These are phyloP conservation scores for Herpailurus yagouaroundi DNA, from an alignment of 2,113 vertebrate species.

Conservation along the genomic window DNA sequence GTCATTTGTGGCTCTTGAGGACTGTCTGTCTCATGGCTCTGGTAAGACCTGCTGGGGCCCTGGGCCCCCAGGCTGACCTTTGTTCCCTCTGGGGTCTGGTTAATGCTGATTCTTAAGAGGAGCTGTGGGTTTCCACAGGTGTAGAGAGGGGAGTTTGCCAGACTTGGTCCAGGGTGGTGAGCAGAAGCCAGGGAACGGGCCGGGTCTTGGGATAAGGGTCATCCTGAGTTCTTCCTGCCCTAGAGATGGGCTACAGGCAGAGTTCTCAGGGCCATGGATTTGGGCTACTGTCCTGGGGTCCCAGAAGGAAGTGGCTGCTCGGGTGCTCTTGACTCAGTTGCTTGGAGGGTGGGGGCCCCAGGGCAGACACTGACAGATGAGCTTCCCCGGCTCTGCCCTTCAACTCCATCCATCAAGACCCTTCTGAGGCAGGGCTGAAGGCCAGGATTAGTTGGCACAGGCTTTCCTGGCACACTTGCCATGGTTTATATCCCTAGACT, in stretches of 20 bases:
- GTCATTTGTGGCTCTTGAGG: constrained; percentile 5
- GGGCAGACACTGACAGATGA: neutral
- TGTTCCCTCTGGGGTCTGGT: neutral
- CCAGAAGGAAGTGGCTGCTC: neutral
- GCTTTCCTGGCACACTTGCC: neutral
- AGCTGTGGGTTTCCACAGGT: neutral
- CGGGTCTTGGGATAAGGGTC: neutral
- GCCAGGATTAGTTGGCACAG: neutral
- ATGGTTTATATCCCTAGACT: neutral
- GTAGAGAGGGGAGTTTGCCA: neutral
- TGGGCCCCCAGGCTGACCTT: neutral
- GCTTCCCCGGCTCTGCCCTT: neutral
- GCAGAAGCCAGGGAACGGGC: neutral
- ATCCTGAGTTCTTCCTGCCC: neutral
- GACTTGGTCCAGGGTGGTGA: neutral
- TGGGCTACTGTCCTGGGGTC: neutral
- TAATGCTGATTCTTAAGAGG: neutral
- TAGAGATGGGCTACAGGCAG: neutral
- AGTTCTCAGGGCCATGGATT: neutral
- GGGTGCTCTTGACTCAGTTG: neutral
- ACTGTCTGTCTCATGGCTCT: constrained; percentile 73
- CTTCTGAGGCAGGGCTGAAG: neutral
- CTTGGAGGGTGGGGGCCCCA: neutral
- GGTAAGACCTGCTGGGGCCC: constrained; percentile 56
- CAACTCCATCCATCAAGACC: neutral